These are phyloP conservation scores for Metalampra italica DNA, from an alignment of 2,888 invertebrate genomes.

Conservation along the genomic window DNA sequence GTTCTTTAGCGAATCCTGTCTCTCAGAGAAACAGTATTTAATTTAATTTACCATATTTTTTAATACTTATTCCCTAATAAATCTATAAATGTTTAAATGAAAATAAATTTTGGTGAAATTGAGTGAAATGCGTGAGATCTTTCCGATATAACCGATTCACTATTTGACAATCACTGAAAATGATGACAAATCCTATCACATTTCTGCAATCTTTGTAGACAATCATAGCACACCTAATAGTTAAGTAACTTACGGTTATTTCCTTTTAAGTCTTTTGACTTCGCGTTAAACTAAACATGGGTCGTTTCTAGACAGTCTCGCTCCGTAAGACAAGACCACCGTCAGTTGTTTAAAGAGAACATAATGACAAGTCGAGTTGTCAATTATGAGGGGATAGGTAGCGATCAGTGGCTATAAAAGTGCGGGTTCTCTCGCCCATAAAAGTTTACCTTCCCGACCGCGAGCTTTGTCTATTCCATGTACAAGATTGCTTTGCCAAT, in stretches of 20 bases:
- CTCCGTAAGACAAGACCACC: not conserved
- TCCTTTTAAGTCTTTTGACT: not conserved
- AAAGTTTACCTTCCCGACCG: slow-evolving; percentile 70
- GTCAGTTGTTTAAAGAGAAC: slow-evolving; percentile 52
- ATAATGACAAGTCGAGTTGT: slow-evolving; percentile 72
- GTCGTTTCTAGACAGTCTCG: not conserved
- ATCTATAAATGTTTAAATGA: no score
- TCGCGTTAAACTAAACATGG: not conserved
- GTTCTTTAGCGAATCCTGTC: no score
- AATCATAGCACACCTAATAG: not conserved
- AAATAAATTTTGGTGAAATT: no score
- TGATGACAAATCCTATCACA: no score
- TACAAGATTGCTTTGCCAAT: slow-evolving; percentile 29
- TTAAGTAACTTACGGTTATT: not conserved
- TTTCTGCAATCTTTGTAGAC: not conserved
- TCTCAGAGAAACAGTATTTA: no score
- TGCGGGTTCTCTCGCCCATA: slow-evolving; percentile 70
- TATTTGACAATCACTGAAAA: no score
- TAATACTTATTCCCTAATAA: no score
- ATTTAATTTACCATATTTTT: no score
- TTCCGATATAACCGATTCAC: no score
- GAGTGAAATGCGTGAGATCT: no score
- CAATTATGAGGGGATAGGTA: slow-evolving; percentile 76
- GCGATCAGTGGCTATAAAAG: slow-evolving; percentile 74
- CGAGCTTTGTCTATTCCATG: slow-evolving; percentile 53